Conservation (phyloP, 37 sponge, comb jelly and placozoan genomes). For the Ianthella basta region DNA sequence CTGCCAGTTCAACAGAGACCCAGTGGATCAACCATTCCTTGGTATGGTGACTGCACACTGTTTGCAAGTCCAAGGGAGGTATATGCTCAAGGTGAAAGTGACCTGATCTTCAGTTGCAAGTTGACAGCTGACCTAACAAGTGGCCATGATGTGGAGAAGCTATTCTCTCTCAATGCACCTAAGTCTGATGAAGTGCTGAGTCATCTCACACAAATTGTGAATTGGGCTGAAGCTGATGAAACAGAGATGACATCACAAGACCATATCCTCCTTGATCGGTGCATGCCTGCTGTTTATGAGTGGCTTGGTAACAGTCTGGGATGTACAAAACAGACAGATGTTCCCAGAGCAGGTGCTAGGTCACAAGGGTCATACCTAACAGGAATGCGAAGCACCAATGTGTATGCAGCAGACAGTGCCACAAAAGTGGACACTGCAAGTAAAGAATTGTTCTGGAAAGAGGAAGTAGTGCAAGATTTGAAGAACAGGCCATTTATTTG, state of each 20-base stretch:
- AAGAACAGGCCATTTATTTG: constrained; percentile 34
- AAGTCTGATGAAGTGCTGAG: neutral
- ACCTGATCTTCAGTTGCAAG: too few relatives aligned
- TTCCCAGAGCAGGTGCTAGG: too few relatives aligned
- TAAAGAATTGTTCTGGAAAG: too few relatives aligned
- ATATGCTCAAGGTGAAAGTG: too few relatives aligned
- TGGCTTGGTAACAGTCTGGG: neutral
- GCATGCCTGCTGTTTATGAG: constrained; percentile 35
- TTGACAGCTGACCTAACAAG: neutral
- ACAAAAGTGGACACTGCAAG: too few relatives aligned
- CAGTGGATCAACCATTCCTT: constrained; percentile 37
- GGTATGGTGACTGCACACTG: constrained; percentile 2
- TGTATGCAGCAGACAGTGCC: too few relatives aligned
- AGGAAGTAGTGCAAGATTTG: too few relatives aligned
- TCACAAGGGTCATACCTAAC: too few relatives aligned
- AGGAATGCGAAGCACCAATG: too few relatives aligned
- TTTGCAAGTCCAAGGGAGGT: constrained; percentile 1
- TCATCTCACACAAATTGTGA: constrained; percentile 24
- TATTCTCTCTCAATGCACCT: constrained; percentile 20
- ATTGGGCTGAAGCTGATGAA: neutral
- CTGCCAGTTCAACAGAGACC: constrained; percentile 33
- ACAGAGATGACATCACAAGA: neutral
- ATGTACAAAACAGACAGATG: too few relatives aligned
- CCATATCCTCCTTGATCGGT: neutral
- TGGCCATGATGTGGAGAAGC: neutral